Evolutionary conservation across 2,888 invertebrate species (phyloP), one percentile per base, ranked within the genome.

Genomic region (Danaus chrysippus): DNA sequence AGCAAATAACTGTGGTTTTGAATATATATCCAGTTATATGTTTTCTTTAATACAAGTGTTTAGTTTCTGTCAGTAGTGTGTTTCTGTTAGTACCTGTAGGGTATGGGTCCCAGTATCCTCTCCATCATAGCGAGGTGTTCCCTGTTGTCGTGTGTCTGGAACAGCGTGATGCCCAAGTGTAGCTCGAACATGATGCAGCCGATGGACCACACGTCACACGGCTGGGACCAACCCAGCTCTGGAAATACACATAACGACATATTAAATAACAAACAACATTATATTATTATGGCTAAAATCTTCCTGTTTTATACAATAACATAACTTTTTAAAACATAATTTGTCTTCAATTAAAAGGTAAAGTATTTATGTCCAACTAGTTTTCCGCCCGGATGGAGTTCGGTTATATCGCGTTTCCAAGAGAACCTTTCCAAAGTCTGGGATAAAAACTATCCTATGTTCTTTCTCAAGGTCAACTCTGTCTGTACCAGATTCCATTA

Each of bases 71-170:
- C 42, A 17, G 23, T 6, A 6, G 1, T 59, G 13, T 44, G 19
- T 42, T 23, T 43, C n/a, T 12, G 43, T 46, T 3, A 10, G n/a
- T 53, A 97, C 98, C 98, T 95, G 91, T 96, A 96, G 59, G 99
- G 99, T 83, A 99, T 95, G 73, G 97, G 95, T 66, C 99, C 99
- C 67, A 99, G 93, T 77, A 99, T 99, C 76, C 99, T 93, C 90
- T 99, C 99, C 99, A 99, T 99, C 99, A 99, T 99, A 72, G 99
- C 99, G 82, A 99, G 93, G 92, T 99, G 99, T 85, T 99, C 99
- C 71, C 98, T 94, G 92, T 99, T 99, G 91, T 99, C 99, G 91
- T 99, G 99, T 46, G 99, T 99, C 94, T 99, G 98, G 93, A 99
- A 99, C 73, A 99, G 93, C 67, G 99, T 99, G 81, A 98, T 97